phyloP scores from a whole-genome alignment of 2,113 vertebrate genomes.

The Anser cygnoides region DNA sequence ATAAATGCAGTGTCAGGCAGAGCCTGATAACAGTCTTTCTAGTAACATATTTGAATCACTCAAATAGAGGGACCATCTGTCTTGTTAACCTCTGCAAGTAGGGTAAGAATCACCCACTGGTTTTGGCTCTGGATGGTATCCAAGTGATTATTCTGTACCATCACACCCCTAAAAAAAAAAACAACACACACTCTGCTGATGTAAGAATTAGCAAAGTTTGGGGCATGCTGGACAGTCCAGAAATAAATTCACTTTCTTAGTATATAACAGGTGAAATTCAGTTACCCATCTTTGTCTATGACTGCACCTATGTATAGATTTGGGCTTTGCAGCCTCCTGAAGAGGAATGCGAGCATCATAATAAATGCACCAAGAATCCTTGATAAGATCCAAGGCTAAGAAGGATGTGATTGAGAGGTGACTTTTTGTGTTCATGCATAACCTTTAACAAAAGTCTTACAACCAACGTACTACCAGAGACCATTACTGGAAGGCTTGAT shows the following conservation, averaged over 20 bases:
- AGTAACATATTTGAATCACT: background rate
- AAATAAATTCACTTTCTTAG: background rate
- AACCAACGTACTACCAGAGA: background rate
- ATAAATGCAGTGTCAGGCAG: background rate
- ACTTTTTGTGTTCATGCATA: background rate
- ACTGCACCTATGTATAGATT: background rate
- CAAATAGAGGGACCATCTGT: background rate
- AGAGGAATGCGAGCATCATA: background rate
- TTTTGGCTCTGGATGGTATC: background rate
- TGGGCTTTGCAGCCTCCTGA: background rate
- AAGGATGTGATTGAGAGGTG: background rate
- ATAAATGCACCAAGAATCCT: background rate
- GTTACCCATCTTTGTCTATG: background rate
- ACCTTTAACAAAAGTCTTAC: background rate
- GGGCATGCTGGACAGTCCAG: background rate
- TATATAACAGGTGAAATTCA: background rate
- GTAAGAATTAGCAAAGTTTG: background rate
- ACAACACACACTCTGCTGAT: background rate
- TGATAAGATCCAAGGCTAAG: background rate
- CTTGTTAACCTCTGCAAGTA: background rate
- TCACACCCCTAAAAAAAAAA: background rate
- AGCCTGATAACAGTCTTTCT: background rate
- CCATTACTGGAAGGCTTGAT: background rate
- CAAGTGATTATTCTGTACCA: background rate
- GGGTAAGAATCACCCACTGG: background rate